phyloP scores from a whole-genome alignment of 2,797 vertebrate genomes.

The Craterocephalus amniculus region DNA sequence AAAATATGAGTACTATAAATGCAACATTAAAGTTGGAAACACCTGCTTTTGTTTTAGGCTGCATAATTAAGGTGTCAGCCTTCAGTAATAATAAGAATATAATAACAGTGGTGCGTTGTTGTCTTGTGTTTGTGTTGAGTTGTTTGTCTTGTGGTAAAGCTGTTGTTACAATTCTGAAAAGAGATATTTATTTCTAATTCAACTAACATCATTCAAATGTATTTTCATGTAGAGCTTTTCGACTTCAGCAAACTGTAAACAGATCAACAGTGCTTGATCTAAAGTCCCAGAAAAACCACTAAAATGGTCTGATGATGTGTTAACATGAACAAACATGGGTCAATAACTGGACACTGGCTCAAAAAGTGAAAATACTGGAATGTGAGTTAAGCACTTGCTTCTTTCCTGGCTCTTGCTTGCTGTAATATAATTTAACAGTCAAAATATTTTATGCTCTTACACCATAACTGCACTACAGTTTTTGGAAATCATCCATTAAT shows the following conservation, averaged over 20 bases:
- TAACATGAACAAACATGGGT: not conserved
- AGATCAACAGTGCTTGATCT: not conserved
- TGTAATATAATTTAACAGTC: constrained; percentile 25
- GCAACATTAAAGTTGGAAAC: not conserved
- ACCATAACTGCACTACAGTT: constrained; percentile 12
- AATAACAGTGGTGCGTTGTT: too few species aligned
- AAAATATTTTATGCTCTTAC: constrained; percentile 31
- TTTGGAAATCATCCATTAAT: constrained; percentile 47
- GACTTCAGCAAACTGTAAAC: not conserved
- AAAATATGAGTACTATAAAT: not conserved
- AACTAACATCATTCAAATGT: not conserved
- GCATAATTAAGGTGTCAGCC: too few species aligned
- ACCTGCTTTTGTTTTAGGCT: not conserved
- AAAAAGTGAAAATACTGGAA: not conserved
- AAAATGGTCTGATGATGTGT: not conserved
- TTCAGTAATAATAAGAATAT: too few species aligned
- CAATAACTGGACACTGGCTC: not conserved
- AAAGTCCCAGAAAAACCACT: not conserved
- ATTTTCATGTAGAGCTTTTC: not conserved
- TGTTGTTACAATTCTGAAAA: not conserved
- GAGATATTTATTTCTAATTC: not conserved
- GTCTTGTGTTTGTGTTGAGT: too few species aligned
- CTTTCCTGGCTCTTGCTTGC: constrained; percentile 1
- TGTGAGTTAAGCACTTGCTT: not conserved
- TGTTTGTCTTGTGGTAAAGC: not conserved